Evolutionary conservation across 2,113 vertebrate genomes (phyloP), one percentile per base, ranked within the genome.

Genomic region (Cochlearius cochlearius): DNA sequence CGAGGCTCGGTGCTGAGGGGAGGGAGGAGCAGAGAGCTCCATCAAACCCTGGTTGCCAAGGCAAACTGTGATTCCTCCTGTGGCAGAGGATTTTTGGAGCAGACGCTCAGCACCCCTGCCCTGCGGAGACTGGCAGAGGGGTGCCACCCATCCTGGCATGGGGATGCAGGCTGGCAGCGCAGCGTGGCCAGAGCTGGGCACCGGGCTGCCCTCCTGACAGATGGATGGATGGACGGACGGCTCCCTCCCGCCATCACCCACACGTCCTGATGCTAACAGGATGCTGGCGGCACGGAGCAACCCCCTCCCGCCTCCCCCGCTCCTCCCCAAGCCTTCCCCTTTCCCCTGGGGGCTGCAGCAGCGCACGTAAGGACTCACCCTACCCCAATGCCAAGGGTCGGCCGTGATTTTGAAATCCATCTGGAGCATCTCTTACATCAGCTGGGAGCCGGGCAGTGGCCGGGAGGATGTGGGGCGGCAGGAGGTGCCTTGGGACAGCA

Each of bases 401-500:
- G n/a, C n/a, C 0, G 0, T 3, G 36, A 36, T 43, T 71, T 17
- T 83, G 88, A 69, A 72, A 78, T 55, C 68, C 0, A 0, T 1
- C 67, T 77, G 64, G 43, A 76, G 21, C 18, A 25, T 56, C 69
- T 87, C 56, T 66, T 32, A 27, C 2, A 0, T 77, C 67, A 71
- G 52, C 3, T 1, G 63, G 67, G 55, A 67, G 63, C 16, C 27
- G 19, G 78, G 60, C 76, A 21, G 76, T 5, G n/a, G 43, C 55
- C 3, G 1, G 62, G 78, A 69, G 81, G 45, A 21, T n/a, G 63
- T 32, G 82, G 63, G 75, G 47, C 63, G 80, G 67, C 81, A 73
- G 58, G 77, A 82, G 19, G 11, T 74, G 27, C 63, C 41, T 41
- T 45, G 53, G 85, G 50, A 72, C 55, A 71, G 41, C 18, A 56